Evolutionary conservation across 2,113 vertebrate species (phyloP).

Genomic region (Copsychus sechellarum): DNA sequence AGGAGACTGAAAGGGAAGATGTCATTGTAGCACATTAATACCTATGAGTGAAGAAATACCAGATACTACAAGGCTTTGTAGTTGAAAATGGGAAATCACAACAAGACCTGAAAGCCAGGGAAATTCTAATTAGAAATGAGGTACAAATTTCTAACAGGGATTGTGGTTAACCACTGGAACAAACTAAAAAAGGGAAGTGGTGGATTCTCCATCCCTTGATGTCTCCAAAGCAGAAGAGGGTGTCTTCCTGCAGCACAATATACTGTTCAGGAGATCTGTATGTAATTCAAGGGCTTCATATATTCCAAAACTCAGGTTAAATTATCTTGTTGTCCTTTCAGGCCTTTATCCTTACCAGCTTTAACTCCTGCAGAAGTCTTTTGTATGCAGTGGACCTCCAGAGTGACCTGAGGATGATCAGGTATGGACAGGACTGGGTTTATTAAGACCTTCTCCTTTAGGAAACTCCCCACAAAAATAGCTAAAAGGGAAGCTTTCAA

Average conservation of each 20-base stretch:
- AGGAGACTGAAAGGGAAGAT: background rate
- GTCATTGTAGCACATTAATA: background rate
- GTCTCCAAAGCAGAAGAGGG: background rate
- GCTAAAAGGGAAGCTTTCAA: background rate
- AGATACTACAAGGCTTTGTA: background rate
- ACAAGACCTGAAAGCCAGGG: background rate
- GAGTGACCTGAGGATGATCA: background rate
- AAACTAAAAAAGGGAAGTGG: background rate
- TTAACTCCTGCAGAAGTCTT: background rate
- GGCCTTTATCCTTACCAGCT: background rate
- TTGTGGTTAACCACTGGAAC: constrained; percentile 23
- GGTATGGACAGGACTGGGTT: background rate
- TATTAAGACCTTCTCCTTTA: background rate
- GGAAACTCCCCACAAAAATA: background rate
- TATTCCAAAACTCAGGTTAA: background rate
- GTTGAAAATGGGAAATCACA: background rate
- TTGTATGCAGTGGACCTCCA: background rate
- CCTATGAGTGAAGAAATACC: background rate
- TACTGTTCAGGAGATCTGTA: background rate
- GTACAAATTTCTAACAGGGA: constrained; percentile 5
- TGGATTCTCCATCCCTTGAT: background rate
- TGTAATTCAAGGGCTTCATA: background rate
- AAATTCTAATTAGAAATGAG: constrained; percentile 8
- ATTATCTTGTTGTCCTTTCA: background rate
- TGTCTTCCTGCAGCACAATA: background rate